These are phyloP conservation scores for Orthosia gothica DNA, from an alignment of 2,888 invertebrate species.

Conservation along the genomic window DNA sequence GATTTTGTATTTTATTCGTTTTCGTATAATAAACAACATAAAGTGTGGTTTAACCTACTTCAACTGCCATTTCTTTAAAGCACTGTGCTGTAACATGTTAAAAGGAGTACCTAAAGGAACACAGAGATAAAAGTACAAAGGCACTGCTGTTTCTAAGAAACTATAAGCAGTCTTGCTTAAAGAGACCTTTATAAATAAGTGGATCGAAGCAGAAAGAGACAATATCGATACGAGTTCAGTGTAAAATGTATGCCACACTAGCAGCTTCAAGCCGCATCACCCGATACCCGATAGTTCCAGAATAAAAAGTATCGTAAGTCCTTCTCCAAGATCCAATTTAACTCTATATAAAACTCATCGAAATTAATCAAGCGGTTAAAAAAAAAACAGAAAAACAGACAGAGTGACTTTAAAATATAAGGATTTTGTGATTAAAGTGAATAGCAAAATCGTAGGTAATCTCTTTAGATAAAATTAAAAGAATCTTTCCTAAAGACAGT, in stretches of 20 bases:
- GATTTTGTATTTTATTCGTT: not conserved
- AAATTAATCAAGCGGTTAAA: no score
- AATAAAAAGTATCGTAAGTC: no score
- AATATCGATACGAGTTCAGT: not conserved
- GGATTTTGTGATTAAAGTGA: no score
- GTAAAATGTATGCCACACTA: not conserved
- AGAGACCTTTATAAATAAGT: slow-evolving; percentile 6
- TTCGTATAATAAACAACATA: no score
- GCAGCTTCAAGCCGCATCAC: no score
- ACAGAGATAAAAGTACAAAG: slow-evolving; percentile 14
- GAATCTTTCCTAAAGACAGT: not conserved
- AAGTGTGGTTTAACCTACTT: not conserved
- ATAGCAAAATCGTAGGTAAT: not conserved
- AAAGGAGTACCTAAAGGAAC: not conserved
- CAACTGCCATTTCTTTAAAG: not conserved
- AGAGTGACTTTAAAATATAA: no score
- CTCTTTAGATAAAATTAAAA: not conserved
- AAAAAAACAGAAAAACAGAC: no score
- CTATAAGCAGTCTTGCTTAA: not conserved
- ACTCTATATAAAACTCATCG: no score
- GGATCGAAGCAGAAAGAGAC: not conserved
- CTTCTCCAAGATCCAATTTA: no score
- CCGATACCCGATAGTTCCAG: no score
- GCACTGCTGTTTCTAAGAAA: slow-evolving; percentile 1
- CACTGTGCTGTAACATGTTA: not conserved